Conservation (phyloP, 2,888 invertebrate species). For the Luffia ferchaultella region DNA sequence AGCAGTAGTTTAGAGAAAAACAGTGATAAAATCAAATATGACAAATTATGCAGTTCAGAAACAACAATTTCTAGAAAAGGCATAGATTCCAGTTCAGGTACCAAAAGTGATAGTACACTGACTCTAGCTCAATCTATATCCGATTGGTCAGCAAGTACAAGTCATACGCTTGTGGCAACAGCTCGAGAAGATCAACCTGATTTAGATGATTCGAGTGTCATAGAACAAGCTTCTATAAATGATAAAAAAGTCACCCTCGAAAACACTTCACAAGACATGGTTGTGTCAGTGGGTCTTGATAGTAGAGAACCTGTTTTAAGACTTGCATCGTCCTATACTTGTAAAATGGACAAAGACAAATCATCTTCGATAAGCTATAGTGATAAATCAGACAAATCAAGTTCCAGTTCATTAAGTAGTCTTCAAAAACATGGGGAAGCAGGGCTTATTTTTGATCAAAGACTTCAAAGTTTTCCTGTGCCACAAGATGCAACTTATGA, state of each 20-base stretch:
- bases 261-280: conserved; percentile 25
- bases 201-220: conserved; percentile 53
- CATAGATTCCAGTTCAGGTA: conserved; percentile 71
- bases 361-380: conserved; percentile 61
- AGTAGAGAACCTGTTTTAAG: conserved; percentile 37
- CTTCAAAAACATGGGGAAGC: conserved; percentile 52
- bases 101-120: conserved; percentile 82
- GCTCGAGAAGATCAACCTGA: conserved; percentile 53
- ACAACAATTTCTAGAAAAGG: conserved; percentile 57
- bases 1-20: conserved; percentile 69
- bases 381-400: conserved; percentile 60
- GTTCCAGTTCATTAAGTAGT: conserved; percentile 58
- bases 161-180: conserved; percentile 76
- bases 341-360: conserved; percentile 38
- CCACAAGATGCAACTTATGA: conserved; percentile 35
- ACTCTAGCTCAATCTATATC: conserved; percentile 81
- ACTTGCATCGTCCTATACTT: conserved; percentile 34
- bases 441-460: conserved; percentile 44
- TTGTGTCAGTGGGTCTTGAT: conserved; percentile 15
- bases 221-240: conserved; percentile 21
- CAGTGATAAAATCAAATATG: conserved; percentile 64
- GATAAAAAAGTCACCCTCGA: conserved; percentile 25
- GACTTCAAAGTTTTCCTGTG: conserved; percentile 34
- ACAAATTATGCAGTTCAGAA: conserved; percentile 69
- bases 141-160: conserved; percentile 85